phyloP scores from a whole-genome alignment of 2,113 vertebrate species.

The Sylvia atricapilla region DNA sequence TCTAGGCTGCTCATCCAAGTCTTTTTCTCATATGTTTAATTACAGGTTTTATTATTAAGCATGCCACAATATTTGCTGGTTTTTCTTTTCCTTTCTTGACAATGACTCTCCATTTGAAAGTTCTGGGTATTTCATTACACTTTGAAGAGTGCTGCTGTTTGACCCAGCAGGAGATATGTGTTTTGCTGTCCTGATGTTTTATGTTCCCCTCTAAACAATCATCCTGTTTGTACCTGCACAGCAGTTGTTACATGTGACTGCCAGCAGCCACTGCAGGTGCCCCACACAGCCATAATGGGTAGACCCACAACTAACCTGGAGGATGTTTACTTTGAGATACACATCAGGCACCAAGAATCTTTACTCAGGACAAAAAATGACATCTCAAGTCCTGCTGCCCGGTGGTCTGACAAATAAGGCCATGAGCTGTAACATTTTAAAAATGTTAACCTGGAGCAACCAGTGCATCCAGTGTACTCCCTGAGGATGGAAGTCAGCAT shows the following conservation, averaged over 20 bases:
- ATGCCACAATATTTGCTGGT: neutral
- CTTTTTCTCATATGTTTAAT: neutral
- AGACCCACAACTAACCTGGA: neutral
- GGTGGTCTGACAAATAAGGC: neutral
- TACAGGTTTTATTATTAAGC: neutral
- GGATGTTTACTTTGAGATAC: neutral
- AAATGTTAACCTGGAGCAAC: neutral
- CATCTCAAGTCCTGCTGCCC: neutral
- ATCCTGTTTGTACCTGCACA: fast-evolving
- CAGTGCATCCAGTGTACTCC: neutral
- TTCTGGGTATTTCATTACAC: neutral
- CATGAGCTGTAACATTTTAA: neutral
- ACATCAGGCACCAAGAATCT: neutral
- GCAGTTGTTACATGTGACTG: neutral
- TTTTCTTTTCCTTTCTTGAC: neutral
- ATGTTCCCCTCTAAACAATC: neutral
- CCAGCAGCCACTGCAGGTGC: neutral
- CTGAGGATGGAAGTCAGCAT: neutral
- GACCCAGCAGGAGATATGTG: neutral
- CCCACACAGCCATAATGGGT: neutral
- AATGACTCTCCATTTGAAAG: neutral
- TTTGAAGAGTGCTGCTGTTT: neutral
- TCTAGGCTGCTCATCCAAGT: neutral
- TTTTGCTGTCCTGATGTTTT: neutral
- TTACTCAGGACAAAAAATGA: neutral